Base-by-base conservation (phyloP, 2,888 invertebrate genomes). In the Tetramorium bicarinatum region DNA sequence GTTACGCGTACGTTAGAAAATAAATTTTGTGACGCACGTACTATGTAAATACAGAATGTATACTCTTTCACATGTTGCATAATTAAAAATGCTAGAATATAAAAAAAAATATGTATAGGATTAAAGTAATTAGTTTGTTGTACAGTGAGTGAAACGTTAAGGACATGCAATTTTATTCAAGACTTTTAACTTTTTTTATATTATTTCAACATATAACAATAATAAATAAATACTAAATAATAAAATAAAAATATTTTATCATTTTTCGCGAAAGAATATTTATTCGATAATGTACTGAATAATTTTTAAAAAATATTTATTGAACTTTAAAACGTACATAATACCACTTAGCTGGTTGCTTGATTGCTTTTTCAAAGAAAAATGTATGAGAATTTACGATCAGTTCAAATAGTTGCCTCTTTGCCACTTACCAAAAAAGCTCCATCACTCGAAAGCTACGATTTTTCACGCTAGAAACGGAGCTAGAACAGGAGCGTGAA, bases 381-480 rank as follows among this genome's bases (percentile, higher is more conserved):
- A 80, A 88, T 79, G 75, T 75, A 82, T 85, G 25, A 56, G 66
- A 69, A 41, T 47, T 18, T 38, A 44, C 67, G 72, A 84, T 75
- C 74, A 81, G 76, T 47, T 79, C 66, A 62, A 87, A 84, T 82
- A 85, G 85, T 88, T 88, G 87, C 82, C 85, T 69, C 82, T 84
- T 85, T 64, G 71, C 69, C 34, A 66, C 79, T 77, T 67, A 54
- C 71, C 52, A 83, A 88, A 75, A 84, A 88, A 75, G 75, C 69
- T 71, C 72, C 72, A 13, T 29, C 62, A 67, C 75, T 77, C 74
- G 80, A 85, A 77, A 76, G 54, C 61, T 66, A 64, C 74, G 66
- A 85, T 89, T 85, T 89, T 85, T 89, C 89, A 87, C 84, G 29
- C 66, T 77, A 77, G 69, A 41, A 77, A 41, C 67, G 29, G 49